Percentiles rank a stretch among this genome's conserved stretches.
Evolutionary conservation across 35 echinoderm and acorn worm species (phyloP).

Genomic region (Nesometra sesokonis): DNA sequence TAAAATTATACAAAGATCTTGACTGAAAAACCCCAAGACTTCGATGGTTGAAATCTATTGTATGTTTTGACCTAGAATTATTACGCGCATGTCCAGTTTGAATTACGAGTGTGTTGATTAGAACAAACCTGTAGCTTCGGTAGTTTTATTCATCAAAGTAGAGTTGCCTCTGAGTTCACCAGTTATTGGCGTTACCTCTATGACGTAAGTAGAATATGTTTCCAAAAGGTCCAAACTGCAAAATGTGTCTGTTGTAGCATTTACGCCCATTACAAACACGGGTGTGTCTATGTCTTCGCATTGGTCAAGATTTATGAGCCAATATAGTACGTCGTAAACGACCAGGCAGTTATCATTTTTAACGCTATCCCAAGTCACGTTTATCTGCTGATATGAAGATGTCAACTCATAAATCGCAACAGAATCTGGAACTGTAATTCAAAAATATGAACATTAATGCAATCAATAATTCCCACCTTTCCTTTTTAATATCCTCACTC

Average conservation of each 20-base stretch:
- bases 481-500: no score
- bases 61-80: not conserved
- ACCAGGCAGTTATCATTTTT: not conserved
- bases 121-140: not conserved
- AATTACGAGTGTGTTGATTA: not conserved
- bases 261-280: not conserved
- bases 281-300: not conserved
- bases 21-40: no score
- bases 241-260: not conserved
- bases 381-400: not conserved
- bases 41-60: not conserved
- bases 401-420: not conserved
- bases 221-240: not conserved
- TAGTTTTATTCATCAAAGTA: not conserved
- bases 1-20: no score
- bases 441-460: not conserved
- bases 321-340: not conserved
- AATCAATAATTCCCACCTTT: no score
- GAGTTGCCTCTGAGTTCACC: not conserved
- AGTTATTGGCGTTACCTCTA: not conserved
- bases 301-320: not conserved
- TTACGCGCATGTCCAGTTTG: no score
- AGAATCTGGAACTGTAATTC: not conserved
- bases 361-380: not conserved
- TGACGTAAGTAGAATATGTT: not conserved